Percentiles rank a stretch among this genome's conserved stretches.
phyloP scores from a whole-genome alignment of 1,140 invertebrate species.

The Leptopilina clavipes region DNA sequence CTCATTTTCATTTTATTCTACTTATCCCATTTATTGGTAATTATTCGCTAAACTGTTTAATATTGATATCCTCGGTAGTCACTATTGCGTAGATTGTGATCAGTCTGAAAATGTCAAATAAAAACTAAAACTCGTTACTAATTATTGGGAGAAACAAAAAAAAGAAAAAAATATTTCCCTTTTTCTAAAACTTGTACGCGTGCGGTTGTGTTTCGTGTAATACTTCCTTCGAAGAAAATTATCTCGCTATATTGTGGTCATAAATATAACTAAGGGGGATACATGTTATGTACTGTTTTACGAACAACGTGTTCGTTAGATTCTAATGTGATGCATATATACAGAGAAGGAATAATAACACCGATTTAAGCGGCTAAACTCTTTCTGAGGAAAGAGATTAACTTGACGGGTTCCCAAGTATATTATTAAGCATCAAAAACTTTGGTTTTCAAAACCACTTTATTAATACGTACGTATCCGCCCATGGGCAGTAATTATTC shows the following conservation, averaged over 20 bases:
- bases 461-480: slow-evolving; percentile 19
- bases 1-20: background rate
- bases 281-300: background rate
- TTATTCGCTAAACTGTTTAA: slow-evolving; percentile 2
- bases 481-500: slow-evolving; percentile 14
- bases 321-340: slow-evolving; percentile 13
- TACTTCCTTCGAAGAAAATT: background rate
- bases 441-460: slow-evolving; percentile 4
- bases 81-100: background rate
- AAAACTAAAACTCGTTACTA: background rate
- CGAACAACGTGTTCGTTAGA: slow-evolving; percentile 4
- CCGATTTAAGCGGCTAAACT: slow-evolving; percentile 18
- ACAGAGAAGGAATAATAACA: slow-evolving; percentile 16
- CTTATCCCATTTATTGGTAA: background rate
- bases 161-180: background rate
- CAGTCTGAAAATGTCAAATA: background rate
- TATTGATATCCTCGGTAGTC: background rate
- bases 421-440: slow-evolving; percentile 18
- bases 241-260: slow-evolving; percentile 4
- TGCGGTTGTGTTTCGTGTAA: background rate
- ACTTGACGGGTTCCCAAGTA: slow-evolving; percentile 9
- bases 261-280: slow-evolving; percentile 4
- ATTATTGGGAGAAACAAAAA: background rate
- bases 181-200: slow-evolving; percentile 4
- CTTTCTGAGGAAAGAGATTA: slow-evolving; percentile 16